Base-by-base conservation (phyloP, 2,888 invertebrate species). In the Chaetogeoica ovagalla region DNA sequence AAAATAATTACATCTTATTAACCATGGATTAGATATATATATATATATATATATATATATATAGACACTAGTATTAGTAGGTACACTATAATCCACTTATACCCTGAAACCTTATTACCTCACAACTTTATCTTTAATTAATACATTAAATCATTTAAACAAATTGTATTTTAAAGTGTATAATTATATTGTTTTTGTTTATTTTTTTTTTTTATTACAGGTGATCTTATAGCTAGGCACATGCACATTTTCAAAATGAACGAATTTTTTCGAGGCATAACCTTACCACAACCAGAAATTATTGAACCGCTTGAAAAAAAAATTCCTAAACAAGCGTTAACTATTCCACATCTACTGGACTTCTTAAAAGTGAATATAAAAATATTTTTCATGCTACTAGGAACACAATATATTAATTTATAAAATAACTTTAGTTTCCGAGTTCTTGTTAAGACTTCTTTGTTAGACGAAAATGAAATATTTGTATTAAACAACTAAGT, bases 181-280 rank as follows among this genome's bases (percentile, higher is more conserved):
- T 30, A 30, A 30, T 30, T 30, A 30, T 30, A 30, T 30, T 30
- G 30, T 30, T 30, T 30, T 30, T n/a, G n/a, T 73, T 57, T 39
- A 52, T 75, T 21, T 73, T 66, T 75, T 39, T 59, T 72, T 82
- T 82, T 39, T 85, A 90, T 7, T 48, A 48, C 11, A 48, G 90
- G 98, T 11, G 97, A 98, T 86, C 89, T 99, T 81, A 89, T 97
- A 84, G 94, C 95, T 0, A 89, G 97, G 82, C 99, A 99, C 87
- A 93, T 98, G 91, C 93, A 95, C 83, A 96, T 97, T 85, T 98
- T 99, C 87, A 94, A 94, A 84, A 93, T 93, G 85, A 99, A 99
- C 86, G 94, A 96, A 84, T 99, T 96, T 87, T 94, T 95, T 86
- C 91, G 94, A 88, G 98, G 98, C 19, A 92, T 98, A 85, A 93